These are phyloP conservation scores for Protonibea diacanthus DNA, from an alignment of 2,797 vertebrate species.

Conservation along the genomic window DNA sequence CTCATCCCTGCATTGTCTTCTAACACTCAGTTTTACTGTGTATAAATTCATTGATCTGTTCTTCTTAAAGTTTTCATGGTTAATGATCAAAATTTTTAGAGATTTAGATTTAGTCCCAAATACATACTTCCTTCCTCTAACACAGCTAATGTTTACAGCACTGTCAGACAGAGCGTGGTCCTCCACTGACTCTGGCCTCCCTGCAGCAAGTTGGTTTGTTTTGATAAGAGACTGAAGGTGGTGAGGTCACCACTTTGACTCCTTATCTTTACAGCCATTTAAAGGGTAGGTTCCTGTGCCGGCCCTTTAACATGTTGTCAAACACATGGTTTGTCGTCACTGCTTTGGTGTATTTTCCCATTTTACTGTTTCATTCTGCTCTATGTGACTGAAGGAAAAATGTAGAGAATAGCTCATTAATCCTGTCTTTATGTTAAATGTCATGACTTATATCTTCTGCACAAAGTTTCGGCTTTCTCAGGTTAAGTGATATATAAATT, in stretches of 20 bases:
- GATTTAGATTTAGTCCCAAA: not conserved
- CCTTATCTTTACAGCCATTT: conserved; percentile 77
- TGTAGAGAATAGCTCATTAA: not conserved
- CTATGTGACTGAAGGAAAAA: not conserved
- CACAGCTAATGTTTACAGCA: conserved; percentile 1
- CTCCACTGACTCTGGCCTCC: conserved; percentile 31
- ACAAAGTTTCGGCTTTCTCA: not conserved
- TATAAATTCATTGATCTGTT: not conserved
- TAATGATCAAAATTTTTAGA: not conserved
- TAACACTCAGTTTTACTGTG: not conserved
- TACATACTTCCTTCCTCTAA: not conserved
- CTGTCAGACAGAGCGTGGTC: not conserved
- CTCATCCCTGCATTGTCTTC: not conserved
- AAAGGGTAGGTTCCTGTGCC: conserved; percentile 54
- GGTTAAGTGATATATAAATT: not conserved
- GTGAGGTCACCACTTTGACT: conserved; percentile 54
- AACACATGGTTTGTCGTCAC: conserved; percentile 12
- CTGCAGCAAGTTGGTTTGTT: conserved; percentile 53
- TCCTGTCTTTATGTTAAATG: not conserved
- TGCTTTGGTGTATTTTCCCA: not conserved
- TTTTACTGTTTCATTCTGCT: not conserved
- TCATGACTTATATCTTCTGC: not conserved
- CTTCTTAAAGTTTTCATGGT: not conserved
- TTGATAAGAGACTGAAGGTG: conserved; percentile 72
- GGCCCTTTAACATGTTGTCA: conserved; percentile 42